A percentile compares a stretch with the other conserved stretches of the same genome.
These are phyloP conservation scores for Echiichthys vipera DNA, from an alignment of 2,797 vertebrate species.

Conservation along the genomic window DNA sequence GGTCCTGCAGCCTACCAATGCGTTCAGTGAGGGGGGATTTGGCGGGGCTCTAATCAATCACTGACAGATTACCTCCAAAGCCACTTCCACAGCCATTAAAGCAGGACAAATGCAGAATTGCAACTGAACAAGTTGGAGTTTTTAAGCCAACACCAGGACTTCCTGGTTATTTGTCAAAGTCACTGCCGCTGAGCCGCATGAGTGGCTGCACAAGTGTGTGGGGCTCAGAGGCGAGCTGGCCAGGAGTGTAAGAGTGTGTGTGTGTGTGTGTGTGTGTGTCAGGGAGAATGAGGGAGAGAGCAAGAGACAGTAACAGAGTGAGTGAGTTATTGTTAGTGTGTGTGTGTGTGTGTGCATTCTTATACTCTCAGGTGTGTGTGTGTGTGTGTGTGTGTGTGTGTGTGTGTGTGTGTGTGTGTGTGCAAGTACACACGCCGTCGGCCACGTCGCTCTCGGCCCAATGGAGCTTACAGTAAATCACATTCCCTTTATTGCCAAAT, in stretches of 20 bases:
- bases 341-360: conserved; percentile 59
- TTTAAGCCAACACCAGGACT: conserved; percentile 98
- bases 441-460: conserved; percentile 92
- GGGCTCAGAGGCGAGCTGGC: conserved; percentile 83
- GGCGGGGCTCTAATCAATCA: conserved; percentile 95
- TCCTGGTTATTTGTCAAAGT: conserved; percentile 99
- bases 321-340: conserved; percentile 73
- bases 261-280: conserved; percentile 74
- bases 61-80: conserved; percentile 99
- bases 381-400: conserved; percentile 27
- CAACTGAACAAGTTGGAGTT: conserved; percentile 99
- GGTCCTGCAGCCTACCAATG: conserved; percentile 84
- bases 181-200: conserved; percentile 95
- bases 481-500: conserved; percentile 98
- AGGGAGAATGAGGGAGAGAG: conserved; percentile 66
- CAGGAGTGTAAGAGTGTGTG: conserved; percentile 32
- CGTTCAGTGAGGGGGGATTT: conserved; percentile 84
- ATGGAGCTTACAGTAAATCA: conserved; percentile 98
- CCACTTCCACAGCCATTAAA: conserved; percentile 99
- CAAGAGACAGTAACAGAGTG: conserved; percentile 72
- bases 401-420: conserved; percentile 19
- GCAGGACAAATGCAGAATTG: conserved; percentile 99
- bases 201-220: conserved; percentile 84
- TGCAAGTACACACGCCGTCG: conserved; percentile 74
- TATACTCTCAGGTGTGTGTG: conserved; percentile 58